phyloP scores from a whole-genome alignment of 2,113 vertebrate species.

The Coturnix japonica region DNA sequence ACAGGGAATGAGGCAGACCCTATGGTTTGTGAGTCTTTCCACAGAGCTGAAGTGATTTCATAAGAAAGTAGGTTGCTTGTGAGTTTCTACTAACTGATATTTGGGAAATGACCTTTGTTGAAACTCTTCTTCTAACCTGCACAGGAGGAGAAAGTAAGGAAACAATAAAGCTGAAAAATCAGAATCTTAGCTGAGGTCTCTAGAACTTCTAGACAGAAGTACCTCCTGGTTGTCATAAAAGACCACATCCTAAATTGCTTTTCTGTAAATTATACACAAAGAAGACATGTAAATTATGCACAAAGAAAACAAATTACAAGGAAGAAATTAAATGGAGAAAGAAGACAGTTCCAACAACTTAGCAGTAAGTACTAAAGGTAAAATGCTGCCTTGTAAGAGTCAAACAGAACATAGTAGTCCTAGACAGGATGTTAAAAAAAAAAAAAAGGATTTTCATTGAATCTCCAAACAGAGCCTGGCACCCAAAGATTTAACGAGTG shows the following conservation, averaged over 20 bases:
- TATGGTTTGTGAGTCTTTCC: neutral
- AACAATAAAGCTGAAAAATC: neutral
- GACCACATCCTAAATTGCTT: neutral
- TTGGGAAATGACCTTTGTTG: neutral
- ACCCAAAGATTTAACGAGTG: neutral
- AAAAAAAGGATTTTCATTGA: neutral
- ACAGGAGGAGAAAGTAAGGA: neutral
- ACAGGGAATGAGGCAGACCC: neutral
- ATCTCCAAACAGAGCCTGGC: neutral
- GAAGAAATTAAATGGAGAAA: neutral
- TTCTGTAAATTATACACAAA: neutral
- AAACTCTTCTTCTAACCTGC: neutral
- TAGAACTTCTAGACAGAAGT: neutral
- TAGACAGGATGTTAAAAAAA: neutral
- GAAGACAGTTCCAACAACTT: neutral
- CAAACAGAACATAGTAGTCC: accelerated
- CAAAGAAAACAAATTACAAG: neutral
- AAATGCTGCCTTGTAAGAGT: neutral
- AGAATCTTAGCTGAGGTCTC: neutral
- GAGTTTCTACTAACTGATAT: neutral
- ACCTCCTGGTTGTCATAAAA: neutral
- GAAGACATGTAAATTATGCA: too few species aligned
- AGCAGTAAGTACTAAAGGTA: accelerated
- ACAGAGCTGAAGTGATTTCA: neutral
- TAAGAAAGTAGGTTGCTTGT: neutral